A percentile compares a stretch with the other conserved stretches of the same genome.
phyloP scores from a whole-genome alignment of 1,140 invertebrate genomes.

The Zophobas atratus region DNA sequence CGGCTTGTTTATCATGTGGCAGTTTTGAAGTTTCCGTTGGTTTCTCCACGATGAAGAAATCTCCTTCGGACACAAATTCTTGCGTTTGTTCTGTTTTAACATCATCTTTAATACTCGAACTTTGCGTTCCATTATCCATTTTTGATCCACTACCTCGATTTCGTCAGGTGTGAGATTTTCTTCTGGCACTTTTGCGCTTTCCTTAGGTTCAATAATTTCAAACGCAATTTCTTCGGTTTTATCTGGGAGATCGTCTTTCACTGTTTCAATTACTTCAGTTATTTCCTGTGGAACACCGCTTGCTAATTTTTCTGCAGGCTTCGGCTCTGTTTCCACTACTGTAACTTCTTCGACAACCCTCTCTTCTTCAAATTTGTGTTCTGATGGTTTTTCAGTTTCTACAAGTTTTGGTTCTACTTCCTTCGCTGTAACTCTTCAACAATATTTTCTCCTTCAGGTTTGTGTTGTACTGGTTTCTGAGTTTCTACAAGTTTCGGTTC shows the following conservation, averaged over 20 bases:
- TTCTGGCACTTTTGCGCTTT: not conserved
- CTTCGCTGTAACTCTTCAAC: too few relatives aligned
- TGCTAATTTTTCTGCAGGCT: not conserved
- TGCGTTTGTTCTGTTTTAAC: slow-evolving; percentile 25
- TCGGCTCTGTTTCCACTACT: slow-evolving; percentile 1
- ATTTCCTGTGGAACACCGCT: too few relatives aligned
- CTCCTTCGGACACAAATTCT: slow-evolving; percentile 10
- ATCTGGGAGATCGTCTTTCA: too few relatives aligned
- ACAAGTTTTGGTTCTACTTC: too few relatives aligned
- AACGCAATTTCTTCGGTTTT: not conserved
- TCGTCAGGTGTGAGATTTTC: not conserved
- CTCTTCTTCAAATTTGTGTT: not conserved
- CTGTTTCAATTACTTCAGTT: too few relatives aligned
- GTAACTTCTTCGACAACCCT: slow-evolving; percentile 15
- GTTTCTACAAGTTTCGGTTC: not conserved
- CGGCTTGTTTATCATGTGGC: slow-evolving; percentile 12
- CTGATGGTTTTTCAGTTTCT: too few relatives aligned
- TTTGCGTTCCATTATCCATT: not conserved
- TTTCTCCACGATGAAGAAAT: not conserved
- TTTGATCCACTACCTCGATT: too few relatives aligned
- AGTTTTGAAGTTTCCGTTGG: not conserved
- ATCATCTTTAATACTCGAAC: slow-evolving; percentile 4
- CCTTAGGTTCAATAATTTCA: slow-evolving; percentile 14
- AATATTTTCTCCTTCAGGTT: too few relatives aligned
- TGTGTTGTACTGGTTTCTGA: too few relatives aligned